These are phyloP conservation scores for Hydrocynus forskahlii DNA, from an alignment of 2,797 vertebrate species.

Conservation along the genomic window DNA sequence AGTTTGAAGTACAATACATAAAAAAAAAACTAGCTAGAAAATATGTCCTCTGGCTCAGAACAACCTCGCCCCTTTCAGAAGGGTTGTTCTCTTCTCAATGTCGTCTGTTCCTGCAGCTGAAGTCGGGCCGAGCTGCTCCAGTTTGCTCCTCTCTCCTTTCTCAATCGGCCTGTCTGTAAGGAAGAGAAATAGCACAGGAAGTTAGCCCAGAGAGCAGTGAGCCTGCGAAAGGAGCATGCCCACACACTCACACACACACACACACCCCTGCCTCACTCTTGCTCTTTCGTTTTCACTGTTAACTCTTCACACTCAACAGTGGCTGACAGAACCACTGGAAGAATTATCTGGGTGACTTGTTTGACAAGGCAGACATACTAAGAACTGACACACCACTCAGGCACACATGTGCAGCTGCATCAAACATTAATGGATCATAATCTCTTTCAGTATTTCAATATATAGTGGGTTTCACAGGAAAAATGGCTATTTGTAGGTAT, in stretches of 20 bases:
- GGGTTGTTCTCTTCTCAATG: neutral
- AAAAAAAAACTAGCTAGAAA: constrained; percentile 5
- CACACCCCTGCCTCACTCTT: constrained; percentile 55
- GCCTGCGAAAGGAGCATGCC: constrained; percentile 69
- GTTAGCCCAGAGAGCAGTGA: constrained; percentile 68
- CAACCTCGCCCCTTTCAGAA: constrained; percentile 11
- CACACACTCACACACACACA: constrained; percentile 35
- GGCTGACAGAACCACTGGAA: constrained; percentile 1
- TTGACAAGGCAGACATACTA: neutral
- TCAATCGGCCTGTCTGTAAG: constrained; percentile 67
- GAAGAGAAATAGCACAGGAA: constrained; percentile 77
- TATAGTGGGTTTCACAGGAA: neutral
- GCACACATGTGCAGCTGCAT: neutral
- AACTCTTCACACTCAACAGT: constrained; percentile 60
- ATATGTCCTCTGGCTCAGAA: constrained; percentile 28
- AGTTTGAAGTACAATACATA: constrained; percentile 12
- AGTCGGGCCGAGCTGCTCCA: constrained; percentile 37
- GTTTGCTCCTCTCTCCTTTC: constrained; percentile 37
- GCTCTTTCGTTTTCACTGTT: constrained; percentile 63
- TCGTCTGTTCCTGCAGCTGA: constrained; percentile 29
- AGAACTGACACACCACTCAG: neutral
- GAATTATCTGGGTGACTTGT: neutral
- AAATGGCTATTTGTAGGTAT: neutral
- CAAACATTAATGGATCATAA: neutral
- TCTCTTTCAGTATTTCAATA: neutral